Evolutionary conservation across 2,113 vertebrate genomes (phyloP).

Genomic region (Bos taurus): DNA sequence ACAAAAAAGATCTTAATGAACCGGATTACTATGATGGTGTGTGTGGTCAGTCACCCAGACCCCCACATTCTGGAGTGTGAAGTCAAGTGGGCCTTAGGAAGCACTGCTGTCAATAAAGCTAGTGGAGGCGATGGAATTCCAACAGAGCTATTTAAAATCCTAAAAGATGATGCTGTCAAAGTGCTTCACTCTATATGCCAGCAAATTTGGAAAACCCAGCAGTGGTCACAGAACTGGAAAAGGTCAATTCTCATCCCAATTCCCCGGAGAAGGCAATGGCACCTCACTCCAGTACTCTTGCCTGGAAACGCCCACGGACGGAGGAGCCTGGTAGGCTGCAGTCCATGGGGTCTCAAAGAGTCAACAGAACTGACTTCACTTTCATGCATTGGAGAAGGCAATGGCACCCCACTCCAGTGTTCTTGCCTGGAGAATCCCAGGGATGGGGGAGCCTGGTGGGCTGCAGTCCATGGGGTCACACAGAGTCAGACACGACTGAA

Average conservation of each 20-base stretch:
- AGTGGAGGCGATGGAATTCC: background rate
- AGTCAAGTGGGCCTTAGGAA: background rate
- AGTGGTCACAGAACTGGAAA: background rate
- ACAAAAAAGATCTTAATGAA: background rate
- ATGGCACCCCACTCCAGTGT: no score
- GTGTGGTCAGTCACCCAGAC: background rate
- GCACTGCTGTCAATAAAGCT: background rate
- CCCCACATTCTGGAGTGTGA: background rate
- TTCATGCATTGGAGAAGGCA: no score
- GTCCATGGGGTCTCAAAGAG: no score
- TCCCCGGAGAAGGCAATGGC: background rate
- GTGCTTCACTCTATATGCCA: background rate
- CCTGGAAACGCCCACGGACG: no score
- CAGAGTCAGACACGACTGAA: no score
- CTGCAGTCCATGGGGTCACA: no score
- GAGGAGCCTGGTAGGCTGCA: no score
- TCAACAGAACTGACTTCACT: no score
- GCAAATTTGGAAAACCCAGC: background rate
- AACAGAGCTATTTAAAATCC: background rate
- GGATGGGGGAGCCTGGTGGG: no score
- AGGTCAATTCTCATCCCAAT: background rate
- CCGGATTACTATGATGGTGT: background rate
- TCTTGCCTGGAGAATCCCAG: no score
- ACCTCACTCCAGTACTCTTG: no score
- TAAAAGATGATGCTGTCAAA: background rate